These are phyloP conservation scores for Meda fulgida DNA, from an alignment of 2,797 vertebrate species.

Conservation along the genomic window DNA sequence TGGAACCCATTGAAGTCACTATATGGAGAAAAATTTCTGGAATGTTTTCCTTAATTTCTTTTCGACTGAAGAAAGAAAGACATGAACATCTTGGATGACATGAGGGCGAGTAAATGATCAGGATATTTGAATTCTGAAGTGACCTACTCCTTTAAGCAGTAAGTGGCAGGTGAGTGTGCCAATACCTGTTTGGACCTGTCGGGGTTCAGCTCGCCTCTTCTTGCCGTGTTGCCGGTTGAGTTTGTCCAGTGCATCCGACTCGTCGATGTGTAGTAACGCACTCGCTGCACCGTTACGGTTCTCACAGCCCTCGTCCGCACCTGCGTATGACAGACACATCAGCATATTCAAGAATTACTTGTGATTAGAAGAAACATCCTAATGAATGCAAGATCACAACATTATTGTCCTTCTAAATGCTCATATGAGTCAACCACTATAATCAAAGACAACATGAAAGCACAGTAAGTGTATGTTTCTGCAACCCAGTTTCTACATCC, in stretches of 20 bases:
- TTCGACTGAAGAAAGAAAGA: too few relatives aligned
- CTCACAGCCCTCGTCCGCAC: slow-evolving; percentile 87
- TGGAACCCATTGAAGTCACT: too few relatives aligned
- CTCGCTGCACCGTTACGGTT: slow-evolving; percentile 95
- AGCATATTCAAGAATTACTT: not conserved
- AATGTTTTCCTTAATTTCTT: too few relatives aligned
- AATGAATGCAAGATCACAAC: slow-evolving; percentile 5
- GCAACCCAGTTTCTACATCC: not conserved
- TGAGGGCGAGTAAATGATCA: too few relatives aligned
- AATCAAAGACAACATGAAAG: not conserved
- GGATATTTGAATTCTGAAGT: too few relatives aligned
- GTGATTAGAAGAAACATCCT: not conserved
- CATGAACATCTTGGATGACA: too few relatives aligned
- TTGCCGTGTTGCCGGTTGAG: slow-evolving; percentile 91
- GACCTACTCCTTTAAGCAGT: too few relatives aligned
- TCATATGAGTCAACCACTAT: not conserved
- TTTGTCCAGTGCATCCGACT: slow-evolving; percentile 85
- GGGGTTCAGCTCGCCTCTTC: slow-evolving; percentile 90
- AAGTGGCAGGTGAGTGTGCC: too few relatives aligned
- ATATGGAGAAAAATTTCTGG: too few relatives aligned
- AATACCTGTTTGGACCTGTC: slow-evolving; percentile 97
- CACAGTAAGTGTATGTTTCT: not conserved
- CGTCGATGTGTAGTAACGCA: slow-evolving; percentile 94
- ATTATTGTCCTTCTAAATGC: slow-evolving; percentile 51
- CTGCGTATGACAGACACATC: slow-evolving; percentile 59